Evolutionary conservation across 35 echinoderm and acorn worm genomes (phyloP).

Genomic region (Apostichopus japonicus): DNA sequence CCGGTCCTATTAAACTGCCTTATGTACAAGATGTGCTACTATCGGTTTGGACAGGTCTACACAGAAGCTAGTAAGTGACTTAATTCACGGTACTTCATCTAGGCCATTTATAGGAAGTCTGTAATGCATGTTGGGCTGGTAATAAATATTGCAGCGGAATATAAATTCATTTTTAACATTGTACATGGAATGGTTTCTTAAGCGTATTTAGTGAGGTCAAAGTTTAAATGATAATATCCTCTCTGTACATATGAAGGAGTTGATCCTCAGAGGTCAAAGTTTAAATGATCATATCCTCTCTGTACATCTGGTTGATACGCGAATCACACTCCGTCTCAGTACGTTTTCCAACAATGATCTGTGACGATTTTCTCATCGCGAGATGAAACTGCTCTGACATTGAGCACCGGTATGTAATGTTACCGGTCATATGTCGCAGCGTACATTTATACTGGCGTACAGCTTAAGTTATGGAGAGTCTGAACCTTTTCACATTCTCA

Average conservation of each 20-base stretch:
- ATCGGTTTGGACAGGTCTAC: constrained; percentile 97
- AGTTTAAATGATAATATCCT: too few relatives aligned
- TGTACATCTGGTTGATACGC: background rate
- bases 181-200: background rate
- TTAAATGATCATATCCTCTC: too few relatives aligned
- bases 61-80: constrained; percentile 85
- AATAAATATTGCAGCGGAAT: too few relatives aligned
- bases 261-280: too few relatives aligned
- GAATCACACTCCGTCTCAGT: constrained; percentile 81
- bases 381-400: constrained; percentile 45
- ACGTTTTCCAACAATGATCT: constrained; percentile 29
- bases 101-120: too few relatives aligned
- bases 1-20: constrained; percentile 96
- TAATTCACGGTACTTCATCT: background rate
- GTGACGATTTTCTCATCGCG: constrained; percentile 82
- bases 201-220: too few relatives aligned
- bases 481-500: background rate
- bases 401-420: background rate
- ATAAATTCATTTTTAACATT: too few relatives aligned
- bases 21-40: constrained; percentile 99
- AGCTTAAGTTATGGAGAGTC: background rate
- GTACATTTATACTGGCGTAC: background rate
- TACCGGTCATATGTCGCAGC: background rate
- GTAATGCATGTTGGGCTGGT: too few relatives aligned
- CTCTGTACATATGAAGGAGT: too few relatives aligned